phyloP scores from a whole-genome alignment of 2,113 vertebrate genomes.

The Periophthalmodon schlosseri region DNA sequence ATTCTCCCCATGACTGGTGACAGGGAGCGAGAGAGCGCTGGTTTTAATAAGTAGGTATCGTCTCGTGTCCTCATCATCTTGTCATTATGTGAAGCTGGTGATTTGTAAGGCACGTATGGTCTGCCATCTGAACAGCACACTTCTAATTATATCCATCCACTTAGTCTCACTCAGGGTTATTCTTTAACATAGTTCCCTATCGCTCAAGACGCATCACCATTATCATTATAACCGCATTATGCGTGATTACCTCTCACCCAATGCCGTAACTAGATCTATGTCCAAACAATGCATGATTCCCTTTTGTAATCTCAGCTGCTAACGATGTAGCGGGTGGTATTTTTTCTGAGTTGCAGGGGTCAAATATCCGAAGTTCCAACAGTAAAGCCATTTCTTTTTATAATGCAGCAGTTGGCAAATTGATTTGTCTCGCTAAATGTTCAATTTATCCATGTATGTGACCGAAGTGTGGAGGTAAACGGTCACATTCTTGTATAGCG shows the following conservation, averaged over 20 bases:
- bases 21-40: conserved; percentile 33
- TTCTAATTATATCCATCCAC: conserved; percentile 34
- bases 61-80: conserved; percentile 35
- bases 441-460: too few relatives aligned
- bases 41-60: conserved; percentile 59
- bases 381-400: neutral
- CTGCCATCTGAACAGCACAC: neutral
- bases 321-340: neutral
- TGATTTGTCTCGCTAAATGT: neutral
- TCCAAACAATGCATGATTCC: too few relatives aligned
- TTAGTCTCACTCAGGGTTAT: neutral
- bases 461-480: too few relatives aligned
- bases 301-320: neutral
- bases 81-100: conserved; percentile 57
- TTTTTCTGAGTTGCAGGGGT: too few relatives aligned
- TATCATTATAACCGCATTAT: neutral
- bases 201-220: neutral
- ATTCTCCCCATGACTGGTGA: too few relatives aligned
- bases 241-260: neutral
- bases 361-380: too few relatives aligned
- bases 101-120: conserved; percentile 33
- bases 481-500: too few relatives aligned
- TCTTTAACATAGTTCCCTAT: neutral
- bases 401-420: neutral
- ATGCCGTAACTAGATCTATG: neutral